Evolutionary conservation across 2,797 vertebrate genomes (phyloP), one percentile per base, ranked within the genome.

Genomic region (Caiman crocodilus): DNA sequence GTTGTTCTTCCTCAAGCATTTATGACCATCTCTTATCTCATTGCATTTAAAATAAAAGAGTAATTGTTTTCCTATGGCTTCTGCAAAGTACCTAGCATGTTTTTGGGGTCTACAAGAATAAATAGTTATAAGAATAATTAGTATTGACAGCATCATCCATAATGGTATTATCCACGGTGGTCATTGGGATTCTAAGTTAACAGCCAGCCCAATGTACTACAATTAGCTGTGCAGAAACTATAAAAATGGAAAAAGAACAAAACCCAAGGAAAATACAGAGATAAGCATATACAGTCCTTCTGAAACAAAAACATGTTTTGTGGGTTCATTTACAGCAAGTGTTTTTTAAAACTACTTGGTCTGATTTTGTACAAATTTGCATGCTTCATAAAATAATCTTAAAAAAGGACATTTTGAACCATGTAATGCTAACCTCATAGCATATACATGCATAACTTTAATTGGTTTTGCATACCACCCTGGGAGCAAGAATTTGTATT

Each of bases 1-100:
- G 69, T 88, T 82, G 69, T 64, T 86, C 75, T 80, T 57, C 79
- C 74, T 82, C 56, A 91, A 88, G 56, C 81, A 63, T 2, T 82
- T 76, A 74, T 88, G 91, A 82, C 74, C 30, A 65, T 69, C 18
- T 13, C 11, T 94, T 88, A 23, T 87, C 92, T 90, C 59, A 88
- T 79, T 50, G 59, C 81, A 42, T 42, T 86, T 84, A 87, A 67
- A 87, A 85, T 42, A 82, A 89, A 85, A 91, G 93, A 96, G 91
- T 64, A 77, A 82, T 3, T 0, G 10, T 21, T 92, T 73, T 94
- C 60, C 57, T 55, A 5, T 6, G 6, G 35, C 1, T 2, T 60
- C 67, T 87, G 73, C 73, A 88, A 92, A 80, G 23, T 6, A 21
- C 30, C 82, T 88, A 84, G 82, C 77, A 79, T 25, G 56, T 2